Conservation (phyloP, 2,888 invertebrate species). For the Rutpela maculata region DNA sequence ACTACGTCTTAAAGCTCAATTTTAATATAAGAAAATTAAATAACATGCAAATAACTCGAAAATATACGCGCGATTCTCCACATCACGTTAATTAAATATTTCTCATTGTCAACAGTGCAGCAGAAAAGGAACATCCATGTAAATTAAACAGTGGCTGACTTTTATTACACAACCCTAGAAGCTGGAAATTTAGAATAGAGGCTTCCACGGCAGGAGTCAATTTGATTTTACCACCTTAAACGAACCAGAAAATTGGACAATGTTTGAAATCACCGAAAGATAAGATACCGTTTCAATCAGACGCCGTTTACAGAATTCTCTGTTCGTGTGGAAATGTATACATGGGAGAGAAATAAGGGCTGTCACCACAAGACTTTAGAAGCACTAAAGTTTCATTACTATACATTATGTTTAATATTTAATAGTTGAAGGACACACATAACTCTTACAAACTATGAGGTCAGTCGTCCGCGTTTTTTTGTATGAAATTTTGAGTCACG, state of each 20-base stretch:
- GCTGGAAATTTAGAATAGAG: background rate
- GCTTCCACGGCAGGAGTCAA: background rate
- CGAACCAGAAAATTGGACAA: constrained; percentile 7
- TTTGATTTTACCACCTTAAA: constrained; percentile 7
- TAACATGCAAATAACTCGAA: no score
- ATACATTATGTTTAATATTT: background rate
- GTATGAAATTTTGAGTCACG: no score
- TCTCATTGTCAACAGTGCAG: background rate
- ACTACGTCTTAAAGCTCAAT: background rate
- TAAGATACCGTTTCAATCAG: constrained; percentile 3
- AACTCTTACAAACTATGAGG: background rate
- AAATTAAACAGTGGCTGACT: background rate
- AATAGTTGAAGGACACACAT: background rate
- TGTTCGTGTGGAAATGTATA: background rate
- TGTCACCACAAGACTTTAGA: background rate
- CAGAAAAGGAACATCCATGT: background rate
- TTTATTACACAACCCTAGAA: background rate
- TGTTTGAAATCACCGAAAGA: constrained; percentile 5
- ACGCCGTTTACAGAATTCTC: background rate
- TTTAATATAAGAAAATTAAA: background rate
- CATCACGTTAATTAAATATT: background rate
- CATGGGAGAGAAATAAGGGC: background rate
- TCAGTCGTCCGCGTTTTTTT: no score
- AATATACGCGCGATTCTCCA: background rate
- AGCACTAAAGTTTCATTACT: background rate